Base-by-base conservation (phyloP, 2,113 vertebrate species). In the Artemisiospiza belli region DNA sequence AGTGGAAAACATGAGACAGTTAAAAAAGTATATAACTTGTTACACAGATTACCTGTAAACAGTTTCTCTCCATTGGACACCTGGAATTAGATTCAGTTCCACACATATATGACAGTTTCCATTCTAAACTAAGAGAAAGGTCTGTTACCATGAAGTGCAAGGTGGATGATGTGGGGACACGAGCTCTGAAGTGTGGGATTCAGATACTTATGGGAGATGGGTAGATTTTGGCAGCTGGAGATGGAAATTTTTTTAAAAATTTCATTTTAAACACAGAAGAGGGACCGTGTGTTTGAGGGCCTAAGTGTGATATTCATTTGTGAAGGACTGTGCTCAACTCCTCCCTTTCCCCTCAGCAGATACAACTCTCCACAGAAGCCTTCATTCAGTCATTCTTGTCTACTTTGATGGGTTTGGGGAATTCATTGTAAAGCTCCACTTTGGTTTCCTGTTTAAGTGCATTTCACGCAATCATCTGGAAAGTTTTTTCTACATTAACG, bases 401-500 rank as follows among this genome's bases (percentile, higher is more conserved):
- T 98, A 99, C 98, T 98, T 99, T 99, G 97, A 99, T 99, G 89
- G 98, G 99, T 92, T 99, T 98, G 0, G 99, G 99, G 95, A 99
- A 99, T 97, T 99, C 98, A 17, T 99, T 98, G 97, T 99, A 99
- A 97, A 69, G 54, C 23, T 59, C 44, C 66, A 41, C 64, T 82
- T 82, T 98, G 4, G 98, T 99, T 97, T 99, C 99, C 99, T 99
- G 95, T 68, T 99, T 99, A 93, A 99, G 99, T 96, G 99, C 39
- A 79, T 79, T 79, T 54, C 99, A 70, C 96, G 99, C 99, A 87
- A 99, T 99, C 13, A 98, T 99, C 98, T 99, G 99, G 98, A 99
- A 99, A 93, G 99, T 98, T 97, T 99, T 98, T 97, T 99, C 99
- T 97, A 99, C 99, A 11, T 99, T 99, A 89, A 99, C 98, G 80